Percentiles rank a stretch among this genome's conserved stretches.
Evolutionary conservation across 2,888 invertebrate genomes (phyloP).

Genomic region (Syritta pipiens): DNA sequence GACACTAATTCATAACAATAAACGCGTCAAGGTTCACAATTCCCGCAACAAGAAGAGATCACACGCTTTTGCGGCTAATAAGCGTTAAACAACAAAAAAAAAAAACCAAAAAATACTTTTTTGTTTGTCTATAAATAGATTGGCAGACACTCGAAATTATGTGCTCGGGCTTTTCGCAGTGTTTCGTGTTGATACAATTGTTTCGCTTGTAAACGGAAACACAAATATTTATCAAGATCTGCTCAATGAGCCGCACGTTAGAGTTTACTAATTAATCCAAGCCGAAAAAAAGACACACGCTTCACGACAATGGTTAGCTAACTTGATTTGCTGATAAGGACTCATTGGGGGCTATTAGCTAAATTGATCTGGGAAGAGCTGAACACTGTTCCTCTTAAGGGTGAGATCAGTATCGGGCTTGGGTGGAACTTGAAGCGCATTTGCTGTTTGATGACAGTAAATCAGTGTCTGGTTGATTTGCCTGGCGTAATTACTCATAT

Average conservation of each 20-base stretch:
- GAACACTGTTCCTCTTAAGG: too few relatives aligned
- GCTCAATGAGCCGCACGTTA: neutral
- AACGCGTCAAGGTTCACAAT: neutral
- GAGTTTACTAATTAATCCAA: neutral
- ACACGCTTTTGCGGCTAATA: neutral
- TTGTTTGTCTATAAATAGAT: too few relatives aligned
- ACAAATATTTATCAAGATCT: neutral
- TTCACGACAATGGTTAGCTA: neutral
- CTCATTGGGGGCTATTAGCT: too few relatives aligned
- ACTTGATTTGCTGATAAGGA: neutral
- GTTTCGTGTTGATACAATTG: neutral
- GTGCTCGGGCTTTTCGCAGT: neutral
- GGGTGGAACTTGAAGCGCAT: too few relatives aligned
- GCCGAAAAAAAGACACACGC: neutral
- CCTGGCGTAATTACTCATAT: too few relatives aligned
- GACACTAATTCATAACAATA: neutral
- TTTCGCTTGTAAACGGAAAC: neutral
- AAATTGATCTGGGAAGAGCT: too few relatives aligned
- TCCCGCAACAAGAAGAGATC: too few relatives aligned
- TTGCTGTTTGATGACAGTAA: neutral
- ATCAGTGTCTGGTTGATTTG: neutral
- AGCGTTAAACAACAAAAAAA: too few relatives aligned
- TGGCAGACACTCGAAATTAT: neutral
- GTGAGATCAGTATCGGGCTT: too few relatives aligned
- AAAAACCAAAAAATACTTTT: too few relatives aligned